A percentile compares a stretch with the other conserved stretches of the same genome.
These are phyloP conservation scores for Planococcus citri DNA, from an alignment of 1,140 invertebrate species.

Conservation along the genomic window DNA sequence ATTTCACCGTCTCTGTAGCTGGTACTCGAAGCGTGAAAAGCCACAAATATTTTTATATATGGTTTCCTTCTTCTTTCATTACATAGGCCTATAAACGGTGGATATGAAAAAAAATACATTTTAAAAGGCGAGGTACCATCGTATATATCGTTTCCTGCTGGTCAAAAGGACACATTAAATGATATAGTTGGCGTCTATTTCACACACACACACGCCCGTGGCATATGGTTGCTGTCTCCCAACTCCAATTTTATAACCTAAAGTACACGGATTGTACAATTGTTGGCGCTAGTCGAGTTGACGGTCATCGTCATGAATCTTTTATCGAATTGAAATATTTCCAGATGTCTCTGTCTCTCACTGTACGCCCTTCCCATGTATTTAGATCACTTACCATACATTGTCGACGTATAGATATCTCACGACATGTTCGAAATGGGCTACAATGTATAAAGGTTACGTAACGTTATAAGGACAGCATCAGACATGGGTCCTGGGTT, in stretches of 20 bases:
- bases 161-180: not conserved
- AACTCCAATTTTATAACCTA: not conserved
- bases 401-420: no score
- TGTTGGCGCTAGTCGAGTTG: no score
- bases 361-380: no score
- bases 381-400: no score
- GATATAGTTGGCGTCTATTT: not conserved
- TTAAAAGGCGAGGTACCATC: not conserved
- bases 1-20: not conserved
- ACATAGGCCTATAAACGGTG: no score
- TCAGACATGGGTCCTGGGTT: no score
- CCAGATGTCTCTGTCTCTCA: not conserved
- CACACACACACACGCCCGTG: not conserved
- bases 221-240: not conserved
- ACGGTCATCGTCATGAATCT: not conserved
- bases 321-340: not conserved
- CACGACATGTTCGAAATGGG: no score
- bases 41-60: not conserved
- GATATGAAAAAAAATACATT: not conserved
- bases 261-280: no score
- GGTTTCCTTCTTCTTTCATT: not conserved
- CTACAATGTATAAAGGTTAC: no score
- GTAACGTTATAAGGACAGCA: no score
- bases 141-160: slow-evolving; percentile 5
- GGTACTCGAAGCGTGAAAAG: not conserved